These are phyloP conservation scores for Dorcus hopei DNA, from an alignment of 2,888 invertebrate species.

Conservation along the genomic window DNA sequence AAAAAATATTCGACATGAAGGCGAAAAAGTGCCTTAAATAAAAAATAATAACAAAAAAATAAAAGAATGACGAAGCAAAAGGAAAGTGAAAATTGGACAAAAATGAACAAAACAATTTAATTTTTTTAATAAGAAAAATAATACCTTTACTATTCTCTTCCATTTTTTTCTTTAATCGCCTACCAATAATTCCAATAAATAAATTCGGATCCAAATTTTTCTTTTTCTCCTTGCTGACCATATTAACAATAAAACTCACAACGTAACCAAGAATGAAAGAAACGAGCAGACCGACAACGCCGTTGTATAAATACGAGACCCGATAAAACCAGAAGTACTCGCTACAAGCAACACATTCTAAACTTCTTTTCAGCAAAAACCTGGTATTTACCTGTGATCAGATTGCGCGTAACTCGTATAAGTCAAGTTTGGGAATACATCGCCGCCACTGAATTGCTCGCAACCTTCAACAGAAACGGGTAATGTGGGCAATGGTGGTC, in stretches of 20 bases:
- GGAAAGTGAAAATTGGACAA: too few species aligned
- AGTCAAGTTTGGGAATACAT: conserved; percentile 12
- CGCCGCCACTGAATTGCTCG: conserved; percentile 11
- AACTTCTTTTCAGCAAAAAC: neutral
- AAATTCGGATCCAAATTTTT: conserved; percentile 24
- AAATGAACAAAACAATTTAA: too few species aligned
- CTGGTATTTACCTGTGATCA: conserved; percentile 3
- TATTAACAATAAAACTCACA: conserved; percentile 46
- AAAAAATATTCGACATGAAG: too few species aligned
- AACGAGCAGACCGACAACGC: conserved; percentile 54
- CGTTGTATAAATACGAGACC: conserved; percentile 73
- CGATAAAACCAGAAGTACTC: conserved; percentile 65
- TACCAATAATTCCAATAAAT: conserved; percentile 13
- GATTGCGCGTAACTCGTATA: neutral
- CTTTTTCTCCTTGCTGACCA: conserved; percentile 6
- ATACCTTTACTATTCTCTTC: too few species aligned
- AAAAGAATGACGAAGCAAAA: too few species aligned
- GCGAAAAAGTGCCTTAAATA: too few species aligned
- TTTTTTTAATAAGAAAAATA: too few species aligned
- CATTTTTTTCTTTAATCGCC: conserved; percentile 1
- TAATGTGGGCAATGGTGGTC: conserved; percentile 58
- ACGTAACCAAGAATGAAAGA: conserved; percentile 55
- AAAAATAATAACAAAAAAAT: too few species aligned
- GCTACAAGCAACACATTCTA: conserved; percentile 29
- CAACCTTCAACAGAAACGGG: conserved; percentile 62